These are phyloP conservation scores for Leptopterna dolabrata DNA, from an alignment of 2,888 invertebrate species.

Conservation along the genomic window DNA sequence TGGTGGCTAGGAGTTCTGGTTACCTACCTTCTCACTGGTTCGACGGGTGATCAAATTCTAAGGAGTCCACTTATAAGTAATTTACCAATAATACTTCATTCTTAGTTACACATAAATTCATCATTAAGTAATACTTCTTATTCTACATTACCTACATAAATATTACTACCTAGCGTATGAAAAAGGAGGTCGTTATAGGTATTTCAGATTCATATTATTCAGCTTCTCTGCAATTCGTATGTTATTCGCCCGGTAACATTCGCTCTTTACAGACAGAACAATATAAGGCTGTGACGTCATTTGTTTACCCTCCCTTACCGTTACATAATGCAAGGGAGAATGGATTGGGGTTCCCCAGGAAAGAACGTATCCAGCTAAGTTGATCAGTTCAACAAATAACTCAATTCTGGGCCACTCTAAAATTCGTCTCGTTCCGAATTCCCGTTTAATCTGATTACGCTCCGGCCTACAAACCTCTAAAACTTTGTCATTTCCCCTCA, in stretches of 20 bases:
- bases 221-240: too few species aligned
- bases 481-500: slow-evolving; percentile 28
- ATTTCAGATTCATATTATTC: too few species aligned
- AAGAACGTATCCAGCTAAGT: slow-evolving; percentile 30
- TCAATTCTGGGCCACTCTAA: slow-evolving; percentile 29
- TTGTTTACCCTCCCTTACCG: not conserved
- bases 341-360: not conserved
- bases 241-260: not conserved
- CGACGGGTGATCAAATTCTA: not conserved
- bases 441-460: slow-evolving; percentile 44
- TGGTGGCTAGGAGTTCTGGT: too few species aligned
- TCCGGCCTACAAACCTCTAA: slow-evolving; percentile 26
- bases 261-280: not conserved
- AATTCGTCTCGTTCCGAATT: slow-evolving; percentile 32
- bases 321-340: slow-evolving; percentile 19
- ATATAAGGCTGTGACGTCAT: not conserved
- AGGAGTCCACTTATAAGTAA: too few species aligned
- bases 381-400: slow-evolving; percentile 42
- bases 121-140: too few species aligned
- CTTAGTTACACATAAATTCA: too few species aligned
- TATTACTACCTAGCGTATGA: too few species aligned
- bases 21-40: too few species aligned
- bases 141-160: too few species aligned
- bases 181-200: too few species aligned
- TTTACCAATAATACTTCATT: too few species aligned